phyloP scores from a whole-genome alignment of 2,888 invertebrate species.

The Lasius platythorax region DNA sequence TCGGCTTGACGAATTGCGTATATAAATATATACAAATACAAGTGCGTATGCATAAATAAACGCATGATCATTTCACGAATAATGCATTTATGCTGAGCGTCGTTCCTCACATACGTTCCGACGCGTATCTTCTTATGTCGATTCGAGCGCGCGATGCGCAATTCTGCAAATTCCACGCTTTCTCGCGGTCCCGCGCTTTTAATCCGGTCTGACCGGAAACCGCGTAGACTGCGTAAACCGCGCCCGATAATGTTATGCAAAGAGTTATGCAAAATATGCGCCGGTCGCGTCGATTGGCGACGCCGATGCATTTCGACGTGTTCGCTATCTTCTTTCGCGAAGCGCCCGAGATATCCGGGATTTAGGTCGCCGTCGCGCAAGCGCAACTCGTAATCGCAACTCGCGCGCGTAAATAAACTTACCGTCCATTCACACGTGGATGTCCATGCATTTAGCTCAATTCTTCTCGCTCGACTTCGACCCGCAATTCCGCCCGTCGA shows the following conservation, averaged over 20 bases:
- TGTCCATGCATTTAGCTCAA: background rate
- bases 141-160: no score
- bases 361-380: conserved; percentile 67
- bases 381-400: conserved; percentile 50
- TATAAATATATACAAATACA: background rate
- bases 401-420: conserved; percentile 51
- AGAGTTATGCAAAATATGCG: conserved; percentile 38
- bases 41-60: background rate
- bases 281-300: conserved; percentile 31
- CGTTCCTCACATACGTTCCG: no score
- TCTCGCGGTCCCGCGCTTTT: conserved; percentile 3
- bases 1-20: background rate
- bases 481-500: background rate
- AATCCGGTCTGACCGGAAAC: conserved; percentile 48
- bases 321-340: conserved; percentile 58
- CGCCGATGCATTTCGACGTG: conserved; percentile 17
- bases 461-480: background rate
- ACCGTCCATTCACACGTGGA: conserved; percentile 29
- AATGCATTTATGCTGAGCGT: background rate
- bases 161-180: background rate
- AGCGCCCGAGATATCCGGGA: conserved; percentile 63
- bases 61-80: background rate
- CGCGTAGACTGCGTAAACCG: conserved; percentile 30
- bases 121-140: background rate
- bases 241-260: conserved; percentile 29